These are phyloP conservation scores for Harpegnathos saltator DNA, from an alignment of 1,140 invertebrate genomes.

Conservation along the genomic window DNA sequence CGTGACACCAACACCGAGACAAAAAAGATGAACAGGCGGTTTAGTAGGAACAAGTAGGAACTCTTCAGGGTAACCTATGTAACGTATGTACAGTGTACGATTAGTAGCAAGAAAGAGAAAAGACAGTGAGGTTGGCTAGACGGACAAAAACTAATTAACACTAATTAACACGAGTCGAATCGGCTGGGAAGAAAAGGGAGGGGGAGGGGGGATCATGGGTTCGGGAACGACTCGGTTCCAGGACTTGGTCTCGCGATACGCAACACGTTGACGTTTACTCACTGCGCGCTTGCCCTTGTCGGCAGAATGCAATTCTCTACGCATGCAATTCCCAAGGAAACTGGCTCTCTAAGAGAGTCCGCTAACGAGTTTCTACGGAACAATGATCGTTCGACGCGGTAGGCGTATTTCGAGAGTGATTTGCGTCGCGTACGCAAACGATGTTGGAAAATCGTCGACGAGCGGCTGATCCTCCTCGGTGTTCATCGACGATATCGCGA, in stretches of 20 bases:
- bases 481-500: neutral
- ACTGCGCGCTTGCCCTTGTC: neutral
- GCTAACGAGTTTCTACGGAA: neutral
- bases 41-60: conserved; percentile 1
- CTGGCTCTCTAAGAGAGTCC: neutral
- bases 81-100: conserved; percentile 16
- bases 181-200: too few species aligned
- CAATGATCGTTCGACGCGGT: conserved; percentile 10
- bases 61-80: neutral
- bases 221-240: neutral
- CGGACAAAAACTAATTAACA: neutral
- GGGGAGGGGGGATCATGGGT: neutral
- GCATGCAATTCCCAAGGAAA: conserved; percentile 23
- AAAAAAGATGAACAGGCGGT: neutral
- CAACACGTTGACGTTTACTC: conserved; percentile 14
- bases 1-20: conserved; percentile 38
- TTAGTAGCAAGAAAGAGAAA: conserved; percentile 5
- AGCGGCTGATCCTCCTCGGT: conserved; percentile 5
- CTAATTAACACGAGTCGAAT: neutral
- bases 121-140: conserved; percentile 23
- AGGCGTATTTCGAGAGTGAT: conserved; percentile 13
- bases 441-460: conserved; percentile 35
- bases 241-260: neutral
- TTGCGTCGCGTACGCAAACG: conserved; percentile 1
- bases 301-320: conserved; percentile 14